These are phyloP conservation scores for Trypoxylon attenuatum DNA, from an alignment of 2,888 invertebrate genomes.

Conservation along the genomic window DNA sequence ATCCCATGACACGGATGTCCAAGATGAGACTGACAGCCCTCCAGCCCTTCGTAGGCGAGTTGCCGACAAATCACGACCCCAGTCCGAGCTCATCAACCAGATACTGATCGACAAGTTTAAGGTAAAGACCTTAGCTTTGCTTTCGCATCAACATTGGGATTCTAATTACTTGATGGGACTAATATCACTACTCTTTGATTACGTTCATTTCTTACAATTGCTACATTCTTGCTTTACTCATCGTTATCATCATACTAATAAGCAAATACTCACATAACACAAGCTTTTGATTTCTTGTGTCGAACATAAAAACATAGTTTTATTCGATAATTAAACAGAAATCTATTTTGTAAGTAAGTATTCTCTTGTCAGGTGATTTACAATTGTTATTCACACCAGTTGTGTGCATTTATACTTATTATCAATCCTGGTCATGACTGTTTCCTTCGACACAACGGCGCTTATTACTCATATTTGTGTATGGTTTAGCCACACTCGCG, in stretches of 20 bases:
- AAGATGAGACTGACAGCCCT: slow-evolving; percentile 77
- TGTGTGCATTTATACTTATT: slow-evolving; percentile 36
- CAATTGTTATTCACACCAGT: slow-evolving; percentile 29
- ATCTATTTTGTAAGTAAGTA: no score
- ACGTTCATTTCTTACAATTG: no score
- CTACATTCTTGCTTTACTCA: neutral
- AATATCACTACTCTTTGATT: no score
- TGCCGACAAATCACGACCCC: slow-evolving; percentile 75
- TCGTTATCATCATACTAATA: neutral
- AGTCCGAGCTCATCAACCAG: slow-evolving; percentile 79
- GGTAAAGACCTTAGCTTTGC: slow-evolving; percentile 51
- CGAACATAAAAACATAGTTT: no score
- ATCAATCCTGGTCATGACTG: slow-evolving; percentile 35
- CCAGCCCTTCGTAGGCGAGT: slow-evolving; percentile 76
- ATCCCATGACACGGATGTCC: slow-evolving; percentile 78
- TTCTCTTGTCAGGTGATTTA: slow-evolving; percentile 14
- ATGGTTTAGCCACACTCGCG: slow-evolving; percentile 40
- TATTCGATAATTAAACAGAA: no score
- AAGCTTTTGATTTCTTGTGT: no score
- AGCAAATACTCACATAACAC: no score
- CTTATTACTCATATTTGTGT: slow-evolving; percentile 48
- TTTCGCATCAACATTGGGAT: neutral
- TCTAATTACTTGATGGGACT: neutral
- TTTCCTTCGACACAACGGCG: slow-evolving; percentile 44
- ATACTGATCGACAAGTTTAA: slow-evolving; percentile 79